Conservation (phyloP, 2,888 invertebrate genomes). For the Drosophila nigricruria region DNA sequence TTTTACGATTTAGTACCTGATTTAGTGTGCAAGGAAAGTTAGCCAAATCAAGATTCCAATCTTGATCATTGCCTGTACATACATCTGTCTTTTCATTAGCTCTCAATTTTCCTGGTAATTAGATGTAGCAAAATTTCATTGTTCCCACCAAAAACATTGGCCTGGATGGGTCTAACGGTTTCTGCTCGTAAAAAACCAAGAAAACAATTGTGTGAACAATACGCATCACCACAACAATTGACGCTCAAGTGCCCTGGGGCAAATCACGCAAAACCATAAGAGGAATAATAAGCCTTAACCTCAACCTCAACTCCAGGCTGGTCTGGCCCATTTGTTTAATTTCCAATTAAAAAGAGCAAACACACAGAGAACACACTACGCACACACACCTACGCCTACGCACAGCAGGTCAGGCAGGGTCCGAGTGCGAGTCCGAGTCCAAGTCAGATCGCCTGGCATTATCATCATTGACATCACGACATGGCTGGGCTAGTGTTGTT, state of each 20-base stretch:
- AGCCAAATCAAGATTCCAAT: slow-evolving; percentile 1
- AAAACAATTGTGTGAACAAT: slow-evolving; percentile 55
- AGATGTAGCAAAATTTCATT: slow-evolving; percentile 46
- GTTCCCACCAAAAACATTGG: slow-evolving; percentile 57
- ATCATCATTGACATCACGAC: slow-evolving; percentile 78
- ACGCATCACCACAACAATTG: slow-evolving; percentile 71
- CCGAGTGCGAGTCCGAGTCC: slow-evolving; percentile 24
- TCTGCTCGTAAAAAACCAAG: slow-evolving; percentile 62
- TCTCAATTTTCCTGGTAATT: slow-evolving; percentile 64
- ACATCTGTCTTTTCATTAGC: slow-evolving; percentile 48
- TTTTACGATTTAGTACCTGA: not conserved
- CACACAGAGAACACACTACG: slow-evolving; percentile 43
- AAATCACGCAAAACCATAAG: slow-evolving; percentile 77
- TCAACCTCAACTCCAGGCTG: slow-evolving; percentile 38
- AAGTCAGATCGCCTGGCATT: slow-evolving; percentile 61
- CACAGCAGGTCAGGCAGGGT: slow-evolving; percentile 73
- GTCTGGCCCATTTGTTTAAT: slow-evolving; percentile 73
- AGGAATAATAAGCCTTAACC: slow-evolving; percentile 56
- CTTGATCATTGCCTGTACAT: slow-evolving; percentile 4
- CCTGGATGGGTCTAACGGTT: slow-evolving; percentile 62
- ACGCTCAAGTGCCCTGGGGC: slow-evolving; percentile 59
- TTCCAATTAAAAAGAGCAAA: slow-evolving; percentile 81
- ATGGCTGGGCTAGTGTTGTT: slow-evolving; percentile 61
- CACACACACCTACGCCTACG: slow-evolving; percentile 61
- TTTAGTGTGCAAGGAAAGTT: not conserved